Evolutionary conservation across 2,113 vertebrate species (phyloP).

Genomic region (Cichladusa arquata): DNA sequence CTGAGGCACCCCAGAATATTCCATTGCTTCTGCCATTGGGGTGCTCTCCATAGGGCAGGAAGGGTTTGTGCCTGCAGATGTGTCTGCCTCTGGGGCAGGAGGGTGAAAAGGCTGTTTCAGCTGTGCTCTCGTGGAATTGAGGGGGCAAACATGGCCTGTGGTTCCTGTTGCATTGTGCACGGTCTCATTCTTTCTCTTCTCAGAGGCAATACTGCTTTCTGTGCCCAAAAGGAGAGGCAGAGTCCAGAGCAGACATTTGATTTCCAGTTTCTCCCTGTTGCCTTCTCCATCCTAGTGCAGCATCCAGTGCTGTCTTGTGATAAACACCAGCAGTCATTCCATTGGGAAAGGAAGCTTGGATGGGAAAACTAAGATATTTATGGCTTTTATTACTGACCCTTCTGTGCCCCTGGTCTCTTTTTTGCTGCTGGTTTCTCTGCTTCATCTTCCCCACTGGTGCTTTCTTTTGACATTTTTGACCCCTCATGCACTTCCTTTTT

Average conservation of each 20-base stretch:
- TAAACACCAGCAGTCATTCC: not conserved
- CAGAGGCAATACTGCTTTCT: not conserved
- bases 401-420: not conserved
- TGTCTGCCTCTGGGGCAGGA: not conserved
- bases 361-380: not conserved
- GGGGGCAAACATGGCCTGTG: not conserved
- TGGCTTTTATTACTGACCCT: not conserved
- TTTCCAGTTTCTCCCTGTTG: not conserved
- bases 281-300: not conserved
- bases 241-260: not conserved
- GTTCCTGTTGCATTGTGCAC: not conserved
- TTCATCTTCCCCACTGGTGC: not conserved
- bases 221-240: not conserved
- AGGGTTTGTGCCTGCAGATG: not conserved
- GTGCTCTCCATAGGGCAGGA: not conserved
- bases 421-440: not conserved
- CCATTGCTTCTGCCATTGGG: not conserved
- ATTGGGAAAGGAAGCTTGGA: not conserved
- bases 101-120: not conserved
- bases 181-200: not conserved
- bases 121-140: not conserved
- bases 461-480: constrained; percentile 20
- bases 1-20: not conserved
- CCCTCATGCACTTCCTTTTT: not conserved
- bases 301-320: not conserved